These are phyloP conservation scores for Apamea sordens DNA, from an alignment of 2,888 invertebrate species.

Conservation along the genomic window DNA sequence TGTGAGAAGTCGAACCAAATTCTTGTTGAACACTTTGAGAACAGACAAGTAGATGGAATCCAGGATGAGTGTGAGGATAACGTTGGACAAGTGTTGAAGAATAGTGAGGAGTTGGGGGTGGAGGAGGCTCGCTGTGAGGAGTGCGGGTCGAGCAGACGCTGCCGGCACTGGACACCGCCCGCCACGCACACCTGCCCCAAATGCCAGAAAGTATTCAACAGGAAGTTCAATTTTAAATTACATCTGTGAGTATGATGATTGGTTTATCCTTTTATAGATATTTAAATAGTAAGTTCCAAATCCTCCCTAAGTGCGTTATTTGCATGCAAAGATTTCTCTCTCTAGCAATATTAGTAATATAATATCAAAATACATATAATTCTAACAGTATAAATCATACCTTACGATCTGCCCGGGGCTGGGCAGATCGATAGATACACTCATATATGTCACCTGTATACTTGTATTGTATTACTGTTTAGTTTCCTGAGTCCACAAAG, in stretches of 20 bases:
- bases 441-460: background rate
- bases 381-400: background rate
- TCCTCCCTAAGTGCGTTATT: background rate
- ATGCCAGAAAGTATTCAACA: constrained; percentile 77
- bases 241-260: constrained; percentile 64
- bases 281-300: background rate
- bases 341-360: background rate
- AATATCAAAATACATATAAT: background rate
- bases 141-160: constrained; percentile 74
- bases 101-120: constrained; percentile 10
- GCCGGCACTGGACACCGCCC: constrained; percentile 73
- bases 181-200: constrained; percentile 71
- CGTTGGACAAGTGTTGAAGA: constrained; percentile 29
- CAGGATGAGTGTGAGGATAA: constrained; percentile 40
- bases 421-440: no score
- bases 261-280: background rate
- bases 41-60: constrained; percentile 15
- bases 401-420: background rate
- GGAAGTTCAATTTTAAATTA: constrained; percentile 78
- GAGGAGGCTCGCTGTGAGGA: constrained; percentile 63
- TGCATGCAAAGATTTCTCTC: background rate
- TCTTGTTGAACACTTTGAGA: constrained; percentile 53
- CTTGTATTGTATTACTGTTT: background rate
- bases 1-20: constrained; percentile 75
- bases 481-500: constrained; percentile 10